These are phyloP conservation scores for Thinocorus orbignyianus DNA, from an alignment of 2,113 vertebrate genomes.

Conservation along the genomic window DNA sequence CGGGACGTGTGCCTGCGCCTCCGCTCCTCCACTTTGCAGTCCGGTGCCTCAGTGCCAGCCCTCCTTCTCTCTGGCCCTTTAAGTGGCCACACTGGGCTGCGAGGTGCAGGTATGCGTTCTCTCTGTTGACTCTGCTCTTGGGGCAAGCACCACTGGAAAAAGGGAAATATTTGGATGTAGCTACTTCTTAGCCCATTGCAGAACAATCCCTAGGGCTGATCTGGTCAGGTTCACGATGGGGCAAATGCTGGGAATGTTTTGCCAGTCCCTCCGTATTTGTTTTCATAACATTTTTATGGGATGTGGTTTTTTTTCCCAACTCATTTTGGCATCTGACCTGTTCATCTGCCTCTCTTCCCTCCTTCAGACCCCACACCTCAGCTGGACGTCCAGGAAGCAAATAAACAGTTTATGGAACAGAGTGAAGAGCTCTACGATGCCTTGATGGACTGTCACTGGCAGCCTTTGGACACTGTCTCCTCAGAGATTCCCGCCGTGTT, in stretches of 20 bases:
- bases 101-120: neutral
- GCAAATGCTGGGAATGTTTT: neutral
- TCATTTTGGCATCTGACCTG: rapidly evolving
- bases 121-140: neutral
- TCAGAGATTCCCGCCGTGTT: constrained; percentile 76
- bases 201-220: neutral
- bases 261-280: neutral
- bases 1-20: neutral
- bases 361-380: constrained; percentile 82
- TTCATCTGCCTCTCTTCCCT: neutral
- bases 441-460: constrained; percentile 89
- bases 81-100: neutral
- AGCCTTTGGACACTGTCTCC: constrained; percentile 80
- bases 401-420: constrained; percentile 89
- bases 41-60: neutral
- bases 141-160: neutral
- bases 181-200: neutral
- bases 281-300: neutral
- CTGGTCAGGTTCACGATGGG: neutral
- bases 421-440: constrained; percentile 93
- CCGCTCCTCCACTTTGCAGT: neutral
- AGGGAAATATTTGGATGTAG: neutral
- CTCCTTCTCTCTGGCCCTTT: neutral
- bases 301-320: neutral
- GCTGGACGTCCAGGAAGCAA: constrained; percentile 86